Percentiles rank a stretch among this genome's conserved stretches.
Evolutionary conservation across 2,888 invertebrate genomes (phyloP).

Genomic region (Eustalomyia histrio): DNA sequence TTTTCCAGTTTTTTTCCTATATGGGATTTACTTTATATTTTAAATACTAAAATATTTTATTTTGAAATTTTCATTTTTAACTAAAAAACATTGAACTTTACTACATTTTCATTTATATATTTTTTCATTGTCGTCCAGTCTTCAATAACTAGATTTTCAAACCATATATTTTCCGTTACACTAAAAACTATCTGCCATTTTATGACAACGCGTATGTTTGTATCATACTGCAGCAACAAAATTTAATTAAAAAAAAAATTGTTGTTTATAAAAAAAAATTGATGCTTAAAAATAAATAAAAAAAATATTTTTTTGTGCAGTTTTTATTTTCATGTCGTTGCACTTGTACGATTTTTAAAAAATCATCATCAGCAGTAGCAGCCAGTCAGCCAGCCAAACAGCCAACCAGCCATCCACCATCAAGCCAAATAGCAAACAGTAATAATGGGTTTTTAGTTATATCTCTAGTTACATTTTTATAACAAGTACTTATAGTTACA

Average conservation of each 20-base stretch:
- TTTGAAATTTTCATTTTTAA: too few relatives aligned
- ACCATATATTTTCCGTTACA: too few relatives aligned
- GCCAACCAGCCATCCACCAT: conserved; percentile 14
- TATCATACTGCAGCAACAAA: too few relatives aligned
- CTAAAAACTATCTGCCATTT: too few relatives aligned
- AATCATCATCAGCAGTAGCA: neutral
- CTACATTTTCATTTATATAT: too few relatives aligned
- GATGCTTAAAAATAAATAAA: conserved; percentile 25
- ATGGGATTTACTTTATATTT: too few relatives aligned
- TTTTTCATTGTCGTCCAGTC: too few relatives aligned
- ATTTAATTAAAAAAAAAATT: conserved; percentile 31
- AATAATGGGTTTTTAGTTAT: conserved; percentile 49
- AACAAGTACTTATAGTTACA: conserved; percentile 28
- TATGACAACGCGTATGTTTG: too few relatives aligned
- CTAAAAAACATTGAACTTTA: too few relatives aligned
- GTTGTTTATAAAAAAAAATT: conserved; percentile 16
- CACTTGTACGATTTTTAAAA: conserved; percentile 7
- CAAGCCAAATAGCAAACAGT: conserved; percentile 47
- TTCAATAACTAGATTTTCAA: too few relatives aligned
- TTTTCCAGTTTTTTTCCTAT: too few relatives aligned
- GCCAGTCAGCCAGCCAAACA: conserved; percentile 1
- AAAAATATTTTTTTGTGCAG: conserved; percentile 12
- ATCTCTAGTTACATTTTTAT: conserved; percentile 47
- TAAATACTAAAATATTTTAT: too few relatives aligned
- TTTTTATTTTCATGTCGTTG: conserved; percentile 29